phyloP scores from a whole-genome alignment of 2,888 invertebrate genomes.

The Tachina fera region DNA sequence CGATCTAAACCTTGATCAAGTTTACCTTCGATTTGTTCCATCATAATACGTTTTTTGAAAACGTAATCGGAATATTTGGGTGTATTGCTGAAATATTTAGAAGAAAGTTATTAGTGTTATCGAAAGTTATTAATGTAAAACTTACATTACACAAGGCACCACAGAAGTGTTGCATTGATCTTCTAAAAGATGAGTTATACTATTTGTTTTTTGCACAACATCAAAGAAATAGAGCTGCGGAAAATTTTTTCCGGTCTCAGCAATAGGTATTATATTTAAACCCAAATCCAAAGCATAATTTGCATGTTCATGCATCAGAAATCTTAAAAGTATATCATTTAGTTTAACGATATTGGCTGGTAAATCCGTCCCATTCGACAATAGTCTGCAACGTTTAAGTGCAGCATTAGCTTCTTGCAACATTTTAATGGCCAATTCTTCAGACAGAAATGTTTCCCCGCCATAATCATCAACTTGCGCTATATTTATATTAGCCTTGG shows the following conservation, averaged over 20 bases:
- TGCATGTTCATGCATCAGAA: conserved; percentile 94
- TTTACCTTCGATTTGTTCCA: conserved; percentile 95
- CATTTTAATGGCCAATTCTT: conserved; percentile 95
- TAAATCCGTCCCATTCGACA: conserved; percentile 91
- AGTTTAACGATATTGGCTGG: conserved; percentile 91
- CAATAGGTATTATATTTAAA: conserved; percentile 93
- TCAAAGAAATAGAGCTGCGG: conserved; percentile 97
- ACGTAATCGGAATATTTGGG: conserved; percentile 94
- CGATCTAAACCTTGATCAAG: conserved; percentile 94
- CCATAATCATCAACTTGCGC: conserved; percentile 98
- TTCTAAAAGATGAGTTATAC: conserved; percentile 95
- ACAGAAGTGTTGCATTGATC: conserved; percentile 96
- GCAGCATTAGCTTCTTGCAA: conserved; percentile 95
- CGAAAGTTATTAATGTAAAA: conserved; percentile 84
- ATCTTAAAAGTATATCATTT: conserved; percentile 92
- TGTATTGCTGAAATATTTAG: conserved; percentile 86
- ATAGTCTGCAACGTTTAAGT: conserved; percentile 92
- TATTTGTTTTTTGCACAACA: conserved; percentile 95
- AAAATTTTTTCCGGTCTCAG: conserved; percentile 91
- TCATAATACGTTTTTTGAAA: conserved; percentile 91
- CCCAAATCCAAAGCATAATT: conserved; percentile 98
- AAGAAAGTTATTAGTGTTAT: neutral
- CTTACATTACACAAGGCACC: conserved; percentile 93
- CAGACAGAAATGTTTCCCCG: conserved; percentile 98
- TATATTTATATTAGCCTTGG: conserved; percentile 95